Percentiles rank a stretch among this genome's conserved stretches.
Evolutionary conservation across 2,888 invertebrate species (phyloP).

Genomic region (Melinaea menophilus): DNA sequence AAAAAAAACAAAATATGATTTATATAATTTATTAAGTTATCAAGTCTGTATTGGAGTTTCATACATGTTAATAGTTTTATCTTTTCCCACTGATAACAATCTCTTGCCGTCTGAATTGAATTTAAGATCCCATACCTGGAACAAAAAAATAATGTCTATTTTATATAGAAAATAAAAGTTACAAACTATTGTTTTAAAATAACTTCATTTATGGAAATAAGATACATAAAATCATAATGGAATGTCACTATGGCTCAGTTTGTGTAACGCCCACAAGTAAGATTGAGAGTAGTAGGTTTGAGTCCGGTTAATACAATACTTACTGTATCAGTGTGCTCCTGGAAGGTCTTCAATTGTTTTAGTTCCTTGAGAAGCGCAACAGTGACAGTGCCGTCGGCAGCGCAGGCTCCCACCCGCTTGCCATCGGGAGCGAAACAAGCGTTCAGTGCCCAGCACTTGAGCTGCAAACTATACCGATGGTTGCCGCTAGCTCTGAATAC

Average conservation of each 20-base stretch:
- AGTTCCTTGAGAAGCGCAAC: slow-evolving; percentile 89
- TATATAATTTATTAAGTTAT: no score
- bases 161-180: background rate
- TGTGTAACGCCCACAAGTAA: no score
- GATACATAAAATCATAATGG: no score
- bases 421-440: slow-evolving; percentile 93
- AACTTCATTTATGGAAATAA: no score
- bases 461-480: slow-evolving; percentile 89
- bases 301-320: slow-evolving; percentile 25
- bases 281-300: no score
- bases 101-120: slow-evolving; percentile 89
- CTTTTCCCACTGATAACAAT: slow-evolving; percentile 94
- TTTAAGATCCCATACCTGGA: slow-evolving; percentile 91
- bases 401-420: slow-evolving; percentile 90
- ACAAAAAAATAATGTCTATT: slow-evolving; percentile 35
- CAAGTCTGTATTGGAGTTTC: slow-evolving; percentile 80
- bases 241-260: no score
- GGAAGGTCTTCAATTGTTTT: slow-evolving; percentile 91
- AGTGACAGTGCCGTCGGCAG: slow-evolving; percentile 93
- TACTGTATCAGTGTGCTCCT: slow-evolving; percentile 92
- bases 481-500: slow-evolving; percentile 86
- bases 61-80: slow-evolving; percentile 90
- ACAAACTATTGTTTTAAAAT: background rate
- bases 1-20: no score
- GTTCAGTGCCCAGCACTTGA: slow-evolving; percentile 93